Evolutionary conservation across 2,888 invertebrate genomes (phyloP), one percentile per base, ranked within the genome.

Genomic region (Caenorhabditis sp.): DNA sequence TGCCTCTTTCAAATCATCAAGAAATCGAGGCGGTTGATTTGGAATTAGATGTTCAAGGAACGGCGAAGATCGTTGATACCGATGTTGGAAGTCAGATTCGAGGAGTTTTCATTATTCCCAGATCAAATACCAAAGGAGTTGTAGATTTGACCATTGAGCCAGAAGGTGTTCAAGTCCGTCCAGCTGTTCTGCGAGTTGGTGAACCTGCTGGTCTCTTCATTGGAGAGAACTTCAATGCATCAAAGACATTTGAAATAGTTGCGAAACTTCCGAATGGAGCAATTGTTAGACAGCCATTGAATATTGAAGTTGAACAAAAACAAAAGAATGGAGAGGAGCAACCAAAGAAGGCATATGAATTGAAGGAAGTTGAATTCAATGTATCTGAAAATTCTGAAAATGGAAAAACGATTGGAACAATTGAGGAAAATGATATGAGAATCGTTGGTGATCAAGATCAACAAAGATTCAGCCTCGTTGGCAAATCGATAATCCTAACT

Each of bases 401-500:
- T 12, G 72, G 72, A 25, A 26, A 60, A 23, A 72, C 67, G 0
- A 60, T 72, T 52, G 72, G 72, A 49, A 36, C 53, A 2, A 56
- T 72, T 8, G 72, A 72, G 12, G 64, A 52, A 5, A 43, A 54
- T 4, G 64, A 64, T 43, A 59, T 67, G 67, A 61, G 60, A 61
- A 72, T 72, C 36, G 54, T 72, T n/a, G 31, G 50, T 12, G 36
- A 27, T 8, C 50, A n/a, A n/a, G n/a, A 25, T 43, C 31, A 20
- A 36, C 27, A n/a, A 38, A 43, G 59, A 49, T 59, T 59, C 65
- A 61, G 70, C 14, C 31, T 81, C 1, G 62, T 77, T 25, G 77
- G 76, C 27, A 71, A 71, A 25, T 69, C 72, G 21, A 53, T 83
- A 1, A 65, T 77, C 50, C 58, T 83, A 2, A 68, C 77, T 1